Evolutionary conservation across 1,140 invertebrate genomes (phyloP).

Genomic region (Sesamia nonagrioides): DNA sequence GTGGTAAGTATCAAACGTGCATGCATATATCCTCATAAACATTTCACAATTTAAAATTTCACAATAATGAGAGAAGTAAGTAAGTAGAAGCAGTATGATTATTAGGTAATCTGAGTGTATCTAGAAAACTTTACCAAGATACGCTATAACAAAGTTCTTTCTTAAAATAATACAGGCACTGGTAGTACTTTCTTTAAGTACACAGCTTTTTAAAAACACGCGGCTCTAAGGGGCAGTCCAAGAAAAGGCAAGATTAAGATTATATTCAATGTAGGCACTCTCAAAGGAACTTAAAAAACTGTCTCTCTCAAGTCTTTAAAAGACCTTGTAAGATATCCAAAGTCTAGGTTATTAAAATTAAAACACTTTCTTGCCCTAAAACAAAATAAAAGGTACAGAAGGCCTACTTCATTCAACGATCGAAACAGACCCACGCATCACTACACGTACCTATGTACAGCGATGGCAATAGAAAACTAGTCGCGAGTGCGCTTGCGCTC

Average conservation of each 20-base stretch:
- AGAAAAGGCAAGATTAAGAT: conserved; percentile 9
- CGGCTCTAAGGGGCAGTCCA: neutral
- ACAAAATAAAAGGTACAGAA: neutral
- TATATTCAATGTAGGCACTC: neutral
- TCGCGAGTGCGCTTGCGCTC: neutral
- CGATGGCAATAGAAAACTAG: neutral
- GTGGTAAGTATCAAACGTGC: no score
- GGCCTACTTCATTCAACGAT: neutral
- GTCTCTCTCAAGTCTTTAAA: conserved; percentile 11
- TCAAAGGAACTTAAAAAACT: conserved; percentile 30
- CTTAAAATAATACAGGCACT: neutral
- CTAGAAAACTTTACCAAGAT: no score
- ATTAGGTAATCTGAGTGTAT: no score
- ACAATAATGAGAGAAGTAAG: no score
- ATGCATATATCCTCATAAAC: no score
- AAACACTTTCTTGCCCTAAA: conserved; percentile 27
- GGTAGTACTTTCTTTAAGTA: neutral
- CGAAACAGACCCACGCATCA: neutral
- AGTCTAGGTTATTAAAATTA: conserved; percentile 31
- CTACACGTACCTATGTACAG: neutral
- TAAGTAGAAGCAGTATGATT: no score
- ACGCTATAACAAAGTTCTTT: no score
- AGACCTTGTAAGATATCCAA: conserved; percentile 22
- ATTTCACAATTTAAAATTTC: no score
- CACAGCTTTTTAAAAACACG: neutral